A percentile compares a stretch with the other conserved stretches of the same genome.
Conservation (phyloP, 2,888 invertebrate genomes). For the Apeira syringaria region DNA sequence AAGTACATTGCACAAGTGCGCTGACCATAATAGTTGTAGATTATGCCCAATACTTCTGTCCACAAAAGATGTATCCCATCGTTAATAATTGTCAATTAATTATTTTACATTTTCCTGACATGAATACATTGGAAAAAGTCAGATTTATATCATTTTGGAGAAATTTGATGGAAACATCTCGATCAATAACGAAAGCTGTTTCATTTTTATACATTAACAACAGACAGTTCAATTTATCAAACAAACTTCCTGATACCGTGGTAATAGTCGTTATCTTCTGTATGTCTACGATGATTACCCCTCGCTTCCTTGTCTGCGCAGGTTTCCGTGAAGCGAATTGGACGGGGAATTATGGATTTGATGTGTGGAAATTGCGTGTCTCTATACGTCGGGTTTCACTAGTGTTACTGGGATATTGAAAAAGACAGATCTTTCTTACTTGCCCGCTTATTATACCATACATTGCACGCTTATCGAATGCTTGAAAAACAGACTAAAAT, state of each 20-base stretch:
- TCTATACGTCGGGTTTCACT: conserved; percentile 8
- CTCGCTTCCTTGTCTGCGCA: conserved; percentile 17
- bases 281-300: conserved; percentile 69
- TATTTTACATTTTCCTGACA: too few species aligned
- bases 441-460: too few species aligned
- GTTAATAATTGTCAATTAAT: too few species aligned
- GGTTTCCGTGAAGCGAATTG: conserved; percentile 13
- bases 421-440: too few species aligned
- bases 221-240: conserved; percentile 42
- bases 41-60: too few species aligned
- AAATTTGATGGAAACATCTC: not conserved
- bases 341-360: conserved; percentile 15
- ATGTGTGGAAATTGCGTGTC: conserved; percentile 19
- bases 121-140: too few species aligned
- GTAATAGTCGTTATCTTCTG: conserved; percentile 70
- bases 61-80: too few species aligned
- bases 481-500: too few species aligned
- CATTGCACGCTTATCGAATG: too few species aligned
- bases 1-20: too few species aligned
- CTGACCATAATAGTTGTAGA: too few species aligned
- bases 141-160: too few species aligned
- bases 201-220: conserved; percentile 1
- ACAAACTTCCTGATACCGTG: conserved; percentile 61
- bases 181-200: conserved; percentile 2
- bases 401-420: not conserved